Conservation (phyloP, 1,140 invertebrate genomes). For the Olivierus martensii region DNA sequence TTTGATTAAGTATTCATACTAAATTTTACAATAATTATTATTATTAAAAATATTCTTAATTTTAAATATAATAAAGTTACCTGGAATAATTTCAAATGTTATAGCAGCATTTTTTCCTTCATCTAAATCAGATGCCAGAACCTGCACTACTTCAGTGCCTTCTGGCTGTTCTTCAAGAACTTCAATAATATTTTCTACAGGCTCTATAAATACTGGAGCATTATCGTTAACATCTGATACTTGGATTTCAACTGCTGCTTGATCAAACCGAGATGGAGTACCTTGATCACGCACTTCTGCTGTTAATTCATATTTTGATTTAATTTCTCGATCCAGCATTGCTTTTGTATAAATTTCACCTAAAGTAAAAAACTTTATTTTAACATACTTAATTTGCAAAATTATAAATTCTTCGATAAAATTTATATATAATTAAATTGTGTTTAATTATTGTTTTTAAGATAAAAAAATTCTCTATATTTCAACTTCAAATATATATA, state of each 20-base stretch:
- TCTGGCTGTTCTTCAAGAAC: constrained; percentile 77
- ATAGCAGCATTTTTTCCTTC: constrained; percentile 64
- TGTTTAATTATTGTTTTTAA: neutral
- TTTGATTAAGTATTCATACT: too few relatives aligned
- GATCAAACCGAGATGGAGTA: constrained; percentile 46
- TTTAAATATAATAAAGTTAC: constrained; percentile 3
- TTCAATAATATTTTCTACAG: constrained; percentile 69
- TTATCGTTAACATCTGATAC: constrained; percentile 82
- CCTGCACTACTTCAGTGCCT: constrained; percentile 53
- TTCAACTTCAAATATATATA: too few relatives aligned
- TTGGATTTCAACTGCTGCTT: constrained; percentile 51
- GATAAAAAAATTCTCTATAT: too few relatives aligned
- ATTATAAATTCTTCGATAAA: neutral
- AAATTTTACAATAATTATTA: too few relatives aligned
- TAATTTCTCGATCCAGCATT: constrained; percentile 66
- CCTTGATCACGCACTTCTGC: constrained; percentile 77
- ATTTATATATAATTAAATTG: constrained; percentile 1
- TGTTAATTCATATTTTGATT: constrained; percentile 59
- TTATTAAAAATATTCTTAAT: too few relatives aligned
- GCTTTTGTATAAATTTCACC: constrained; percentile 71
- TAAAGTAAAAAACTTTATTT: constrained; percentile 24
- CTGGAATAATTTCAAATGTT: constrained; percentile 49
- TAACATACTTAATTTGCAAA: neutral
- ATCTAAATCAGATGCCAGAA: constrained; percentile 62
- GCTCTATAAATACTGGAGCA: constrained; percentile 70